Evolutionary conservation across 2,888 invertebrate species (phyloP).

Genomic region (Deilephila porcellus): DNA sequence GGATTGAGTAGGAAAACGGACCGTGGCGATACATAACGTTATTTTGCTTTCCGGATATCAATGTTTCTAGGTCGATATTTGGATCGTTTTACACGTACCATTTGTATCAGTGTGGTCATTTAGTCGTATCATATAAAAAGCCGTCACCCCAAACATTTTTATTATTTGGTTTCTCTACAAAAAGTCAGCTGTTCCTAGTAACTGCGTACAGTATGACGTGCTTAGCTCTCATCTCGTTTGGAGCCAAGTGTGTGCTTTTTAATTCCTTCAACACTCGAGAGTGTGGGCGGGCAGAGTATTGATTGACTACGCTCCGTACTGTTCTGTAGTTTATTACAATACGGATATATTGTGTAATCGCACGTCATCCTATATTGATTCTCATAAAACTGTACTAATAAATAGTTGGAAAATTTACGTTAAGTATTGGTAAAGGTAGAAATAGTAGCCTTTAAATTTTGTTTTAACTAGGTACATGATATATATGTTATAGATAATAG

Average conservation of each 20-base stretch:
- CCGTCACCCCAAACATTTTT: neutral
- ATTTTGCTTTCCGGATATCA: no score
- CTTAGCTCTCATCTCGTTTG: constrained; percentile 2
- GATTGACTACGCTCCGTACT: constrained; percentile 3
- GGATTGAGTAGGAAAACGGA: no score
- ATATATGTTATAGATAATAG: no score
- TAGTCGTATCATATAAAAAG: neutral
- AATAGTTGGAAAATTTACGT: no score
- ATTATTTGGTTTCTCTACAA: neutral
- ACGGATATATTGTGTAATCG: neutral
- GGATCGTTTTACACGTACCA: no score
- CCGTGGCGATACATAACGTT: no score
- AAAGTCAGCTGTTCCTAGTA: neutral
- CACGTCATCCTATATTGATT: neutral
- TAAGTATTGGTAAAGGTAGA: no score
- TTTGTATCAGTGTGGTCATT: no score
- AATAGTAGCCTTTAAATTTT: no score
- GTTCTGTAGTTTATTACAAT: neutral
- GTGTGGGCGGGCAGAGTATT: constrained; percentile 10
- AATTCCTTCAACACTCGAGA: constrained; percentile 18
- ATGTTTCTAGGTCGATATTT: no score
- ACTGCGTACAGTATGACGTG: constrained; percentile 11
- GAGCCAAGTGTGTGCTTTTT: constrained; percentile 19
- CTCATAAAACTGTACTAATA: neutral
- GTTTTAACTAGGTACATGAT: no score